Evolutionary conservation across 2,888 invertebrate genomes (phyloP).

Genomic region (Pherbina coryleti): DNA sequence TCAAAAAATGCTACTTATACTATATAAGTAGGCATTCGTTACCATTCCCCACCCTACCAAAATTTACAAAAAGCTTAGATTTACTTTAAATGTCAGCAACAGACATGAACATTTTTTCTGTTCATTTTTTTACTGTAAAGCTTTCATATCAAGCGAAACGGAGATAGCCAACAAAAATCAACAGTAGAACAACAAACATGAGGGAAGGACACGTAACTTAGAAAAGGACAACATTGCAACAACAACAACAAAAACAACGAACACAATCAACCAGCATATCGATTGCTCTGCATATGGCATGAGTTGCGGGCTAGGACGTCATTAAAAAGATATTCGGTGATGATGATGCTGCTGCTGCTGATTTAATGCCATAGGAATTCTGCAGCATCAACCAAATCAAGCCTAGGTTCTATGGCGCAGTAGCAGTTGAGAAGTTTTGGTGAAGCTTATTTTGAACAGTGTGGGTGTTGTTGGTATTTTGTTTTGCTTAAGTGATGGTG

Average conservation of each 20-base stretch:
- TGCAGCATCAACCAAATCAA: too few relatives aligned
- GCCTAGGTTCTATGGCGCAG: too few relatives aligned
- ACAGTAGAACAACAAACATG: neutral
- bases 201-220: slow-evolving; percentile 41
- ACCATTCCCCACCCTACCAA: too few relatives aligned
- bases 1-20: too few relatives aligned
- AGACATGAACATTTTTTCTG: neutral
- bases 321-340: neutral
- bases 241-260: slow-evolving; percentile 24
- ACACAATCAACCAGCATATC: neutral
- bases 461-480: too few relatives aligned
- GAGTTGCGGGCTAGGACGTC: neutral
- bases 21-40: too few relatives aligned
- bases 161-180: neutral
- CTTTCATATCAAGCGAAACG: neutral
- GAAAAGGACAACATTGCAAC: slow-evolving; percentile 12
- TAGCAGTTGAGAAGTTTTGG: too few relatives aligned
- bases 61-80: neutral
- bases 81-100: slow-evolving; percentile 27
- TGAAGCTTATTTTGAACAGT: too few relatives aligned
- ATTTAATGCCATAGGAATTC: neutral
- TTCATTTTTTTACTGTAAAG: neutral
- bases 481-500: too few relatives aligned
- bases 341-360: neutral
- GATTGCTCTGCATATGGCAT: neutral